Conservation (phyloP, 92 coral and sea anemone species). For the Umimayanthus kanabou region DNA sequence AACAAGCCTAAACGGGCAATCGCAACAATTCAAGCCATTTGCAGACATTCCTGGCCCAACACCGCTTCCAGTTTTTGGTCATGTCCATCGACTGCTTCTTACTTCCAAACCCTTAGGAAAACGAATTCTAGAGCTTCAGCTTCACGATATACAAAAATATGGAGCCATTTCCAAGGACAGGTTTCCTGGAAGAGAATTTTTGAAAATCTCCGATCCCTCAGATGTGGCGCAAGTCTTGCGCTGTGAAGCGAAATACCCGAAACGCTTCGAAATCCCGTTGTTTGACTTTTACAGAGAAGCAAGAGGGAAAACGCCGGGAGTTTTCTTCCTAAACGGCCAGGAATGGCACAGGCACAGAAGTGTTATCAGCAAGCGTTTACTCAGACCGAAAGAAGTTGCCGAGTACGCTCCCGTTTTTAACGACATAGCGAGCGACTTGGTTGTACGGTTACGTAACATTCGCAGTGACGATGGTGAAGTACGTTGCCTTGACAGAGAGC, state of each 20-base stretch:
- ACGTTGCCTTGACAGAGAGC: slow-evolving; percentile 56
- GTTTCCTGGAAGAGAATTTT: not conserved
- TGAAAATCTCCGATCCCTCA: slow-evolving; percentile 49
- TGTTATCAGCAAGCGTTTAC: slow-evolving; percentile 66
- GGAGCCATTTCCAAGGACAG: slow-evolving; percentile 51
- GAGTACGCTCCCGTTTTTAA: slow-evolving; percentile 64
- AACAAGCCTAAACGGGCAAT: not conserved
- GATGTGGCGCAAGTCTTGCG: slow-evolving; percentile 66
- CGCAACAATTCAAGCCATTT: slow-evolving; percentile 38
- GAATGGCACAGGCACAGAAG: slow-evolving; percentile 73
- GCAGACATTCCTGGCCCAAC: slow-evolving; percentile 62
- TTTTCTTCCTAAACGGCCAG: slow-evolving; percentile 69
- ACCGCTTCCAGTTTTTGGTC: slow-evolving; percentile 48
- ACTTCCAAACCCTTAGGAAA: slow-evolving; percentile 58
- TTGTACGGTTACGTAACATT: slow-evolving; percentile 52
- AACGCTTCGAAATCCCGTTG: slow-evolving; percentile 46
- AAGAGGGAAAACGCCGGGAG: slow-evolving; percentile 57
- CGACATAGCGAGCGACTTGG: slow-evolving; percentile 62
- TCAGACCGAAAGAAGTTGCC: slow-evolving; percentile 71
- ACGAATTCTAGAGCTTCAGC: slow-evolving; percentile 36
- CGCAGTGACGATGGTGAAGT: slow-evolving; percentile 57
- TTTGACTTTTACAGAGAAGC: slow-evolving; percentile 58
- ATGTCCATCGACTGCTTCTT: slow-evolving; percentile 31
- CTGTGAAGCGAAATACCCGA: slow-evolving; percentile 66
- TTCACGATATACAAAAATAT: slow-evolving; percentile 39